Evolutionary conservation across 2,888 invertebrate species (phyloP).

Genomic region (Dione juno): DNA sequence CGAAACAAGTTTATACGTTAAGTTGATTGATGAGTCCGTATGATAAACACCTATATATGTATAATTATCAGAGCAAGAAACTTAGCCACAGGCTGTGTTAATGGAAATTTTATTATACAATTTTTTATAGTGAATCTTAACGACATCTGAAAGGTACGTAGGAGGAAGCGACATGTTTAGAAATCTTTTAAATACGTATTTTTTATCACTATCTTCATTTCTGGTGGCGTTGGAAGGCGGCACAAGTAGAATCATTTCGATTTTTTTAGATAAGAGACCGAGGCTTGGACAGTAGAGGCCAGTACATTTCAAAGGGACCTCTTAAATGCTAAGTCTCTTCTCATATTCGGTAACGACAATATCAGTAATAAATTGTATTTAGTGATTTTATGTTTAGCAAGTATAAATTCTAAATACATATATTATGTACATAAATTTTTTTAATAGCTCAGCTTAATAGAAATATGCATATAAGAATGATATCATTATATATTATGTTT

Average conservation of each 20-base stretch:
- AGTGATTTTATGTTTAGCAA: too few relatives aligned
- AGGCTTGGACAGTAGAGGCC: too few relatives aligned
- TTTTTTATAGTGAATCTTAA: slow-evolving; percentile 16
- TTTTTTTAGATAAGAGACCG: too few relatives aligned
- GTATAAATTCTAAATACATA: too few relatives aligned
- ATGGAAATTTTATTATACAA: slow-evolving; percentile 30
- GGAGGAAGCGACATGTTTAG: background rate
- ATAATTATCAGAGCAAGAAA: slow-evolving; percentile 8
- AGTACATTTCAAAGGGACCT: too few relatives aligned
- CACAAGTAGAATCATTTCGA: too few relatives aligned
- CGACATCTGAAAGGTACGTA: background rate
- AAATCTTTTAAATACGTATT: background rate
- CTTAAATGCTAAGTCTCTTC: background rate
- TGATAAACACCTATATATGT: background rate
- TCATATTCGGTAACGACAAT: background rate
- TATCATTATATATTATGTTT: too few relatives aligned
- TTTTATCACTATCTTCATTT: background rate
- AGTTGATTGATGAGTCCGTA: slow-evolving; percentile 20
- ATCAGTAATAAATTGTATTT: background rate
- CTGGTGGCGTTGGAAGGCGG: too few relatives aligned
- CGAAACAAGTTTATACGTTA: background rate
- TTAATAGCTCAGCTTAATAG: too few relatives aligned
- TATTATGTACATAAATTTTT: too few relatives aligned
- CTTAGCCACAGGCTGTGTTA: background rate
- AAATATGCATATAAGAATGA: too few relatives aligned